A percentile compares a stretch with the other conserved stretches of the same genome.
phyloP scores from a whole-genome alignment of 23 tunicate species.

The Styela clava region DNA sequence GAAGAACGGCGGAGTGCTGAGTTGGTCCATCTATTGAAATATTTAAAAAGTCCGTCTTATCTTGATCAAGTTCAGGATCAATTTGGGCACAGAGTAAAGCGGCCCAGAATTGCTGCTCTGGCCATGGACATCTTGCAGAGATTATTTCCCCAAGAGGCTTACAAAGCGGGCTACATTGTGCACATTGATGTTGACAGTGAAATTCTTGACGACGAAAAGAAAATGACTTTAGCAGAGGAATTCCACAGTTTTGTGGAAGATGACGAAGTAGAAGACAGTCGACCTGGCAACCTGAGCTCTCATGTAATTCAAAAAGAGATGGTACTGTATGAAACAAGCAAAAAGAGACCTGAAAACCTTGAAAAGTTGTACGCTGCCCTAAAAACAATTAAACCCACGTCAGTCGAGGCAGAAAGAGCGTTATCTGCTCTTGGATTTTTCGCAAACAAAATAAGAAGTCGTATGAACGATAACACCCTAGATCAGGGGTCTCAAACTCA shows the following conservation, averaged over 20 bases:
- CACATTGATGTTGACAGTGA: neutral
- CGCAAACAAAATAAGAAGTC: too few species aligned
- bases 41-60: constrained; percentile 7
- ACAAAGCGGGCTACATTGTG: neutral
- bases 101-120: constrained; percentile 2
- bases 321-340: constrained; percentile 27
- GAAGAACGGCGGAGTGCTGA: constrained; percentile 5
- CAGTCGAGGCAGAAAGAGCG: too few species aligned
- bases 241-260: constrained; percentile 21
- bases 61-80: constrained; percentile 13
- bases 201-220: constrained; percentile 12
- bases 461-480: too few species aligned
- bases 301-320: constrained; percentile 34
- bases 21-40: constrained; percentile 9
- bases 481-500: too few species aligned
- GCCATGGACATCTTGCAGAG: neutral
- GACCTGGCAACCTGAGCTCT: constrained; percentile 17
- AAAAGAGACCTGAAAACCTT: constrained; percentile 15
- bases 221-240: constrained; percentile 37
- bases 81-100: constrained; percentile 7
- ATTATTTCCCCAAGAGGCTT: neutral
- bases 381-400: too few species aligned
- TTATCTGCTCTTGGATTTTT: too few species aligned
- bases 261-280: constrained; percentile 20
- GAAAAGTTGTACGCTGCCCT: constrained; percentile 37